Conservation (phyloP, 2,113 vertebrate species). For the Rhagologus leucostigma region DNA sequence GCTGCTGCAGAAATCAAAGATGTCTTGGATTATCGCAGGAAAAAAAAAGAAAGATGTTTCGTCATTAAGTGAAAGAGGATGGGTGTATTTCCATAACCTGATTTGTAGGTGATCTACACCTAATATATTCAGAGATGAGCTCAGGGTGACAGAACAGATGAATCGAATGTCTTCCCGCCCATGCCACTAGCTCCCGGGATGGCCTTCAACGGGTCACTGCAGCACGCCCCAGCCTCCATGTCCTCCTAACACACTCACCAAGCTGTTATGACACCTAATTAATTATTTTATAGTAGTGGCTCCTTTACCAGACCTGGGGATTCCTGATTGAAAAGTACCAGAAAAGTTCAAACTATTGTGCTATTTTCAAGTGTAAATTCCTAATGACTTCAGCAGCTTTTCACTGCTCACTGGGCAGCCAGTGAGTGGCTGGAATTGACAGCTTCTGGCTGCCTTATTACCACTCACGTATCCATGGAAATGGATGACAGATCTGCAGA, state of each 20-base stretch:
- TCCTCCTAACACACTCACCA: neutral
- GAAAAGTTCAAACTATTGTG: neutral
- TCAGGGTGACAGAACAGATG: neutral
- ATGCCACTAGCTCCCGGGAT: neutral
- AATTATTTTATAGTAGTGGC: neutral
- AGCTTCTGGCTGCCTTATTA: neutral
- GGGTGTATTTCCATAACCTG: neutral
- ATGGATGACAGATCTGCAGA: slow-evolving; percentile 21
- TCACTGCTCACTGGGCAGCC: slow-evolving; percentile 19
- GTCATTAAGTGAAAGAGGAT: neutral
- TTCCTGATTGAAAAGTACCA: neutral
- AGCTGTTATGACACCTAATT: neutral
- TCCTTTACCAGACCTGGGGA: neutral
- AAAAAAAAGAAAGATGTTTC: neutral
- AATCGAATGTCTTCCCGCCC: neutral
- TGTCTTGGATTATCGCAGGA: neutral
- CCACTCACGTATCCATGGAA: slow-evolving; percentile 34
- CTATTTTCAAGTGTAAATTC: slow-evolving; percentile 21
- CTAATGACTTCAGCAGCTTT: slow-evolving; percentile 38
- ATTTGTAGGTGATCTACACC: neutral
- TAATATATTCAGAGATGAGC: neutral
- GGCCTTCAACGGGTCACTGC: neutral
- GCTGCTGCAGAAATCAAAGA: neutral
- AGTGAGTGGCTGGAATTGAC: slow-evolving; percentile 36
- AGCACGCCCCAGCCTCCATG: accelerated